These are phyloP conservation scores for Leptodirus hochenwartii DNA, from an alignment of 2,888 invertebrate species.

Conservation along the genomic window DNA sequence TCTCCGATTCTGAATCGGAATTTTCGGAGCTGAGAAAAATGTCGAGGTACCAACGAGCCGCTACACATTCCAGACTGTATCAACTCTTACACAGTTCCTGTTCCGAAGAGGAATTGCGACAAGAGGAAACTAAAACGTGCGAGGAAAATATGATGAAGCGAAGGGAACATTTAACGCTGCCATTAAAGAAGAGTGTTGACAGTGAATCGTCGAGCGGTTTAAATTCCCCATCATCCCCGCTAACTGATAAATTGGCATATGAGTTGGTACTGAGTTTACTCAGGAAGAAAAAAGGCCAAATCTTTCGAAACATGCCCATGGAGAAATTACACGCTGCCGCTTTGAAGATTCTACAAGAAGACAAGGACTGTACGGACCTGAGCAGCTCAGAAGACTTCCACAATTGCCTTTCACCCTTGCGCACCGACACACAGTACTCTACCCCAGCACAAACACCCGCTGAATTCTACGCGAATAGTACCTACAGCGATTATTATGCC, in stretches of 20 bases:
- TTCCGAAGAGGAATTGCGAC: conserved; percentile 20
- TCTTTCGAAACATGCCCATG: conserved; percentile 34
- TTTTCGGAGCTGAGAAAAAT: conserved; percentile 37
- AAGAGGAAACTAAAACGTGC: background rate
- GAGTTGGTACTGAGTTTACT: conserved; percentile 39
- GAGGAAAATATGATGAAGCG: conserved; percentile 25
- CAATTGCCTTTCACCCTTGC: conserved; percentile 22
- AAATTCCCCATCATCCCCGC: conserved; percentile 29
- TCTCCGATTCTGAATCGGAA: conserved; percentile 46
- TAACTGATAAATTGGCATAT: conserved; percentile 35
- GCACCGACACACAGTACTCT: conserved; percentile 25
- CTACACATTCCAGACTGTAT: conserved; percentile 53
- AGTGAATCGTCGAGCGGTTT: conserved; percentile 34
- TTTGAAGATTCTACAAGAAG: conserved; percentile 35
- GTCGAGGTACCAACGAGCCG: conserved; percentile 45
- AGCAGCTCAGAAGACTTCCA: conserved; percentile 25
- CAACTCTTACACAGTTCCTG: conserved; percentile 44
- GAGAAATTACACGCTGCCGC: conserved; percentile 39
- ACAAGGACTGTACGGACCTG: conserved; percentile 27
- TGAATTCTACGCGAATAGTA: conserved; percentile 27
- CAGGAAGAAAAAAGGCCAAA: conserved; percentile 33
- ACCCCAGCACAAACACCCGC: conserved; percentile 31
- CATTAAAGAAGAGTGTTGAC: conserved; percentile 22
- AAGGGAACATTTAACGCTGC: conserved; percentile 32
- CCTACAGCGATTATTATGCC: conserved; percentile 34